Evolutionary conservation across 2,797 vertebrate genomes (phyloP).

Genomic region (Cyprinodon diabolis): DNA sequence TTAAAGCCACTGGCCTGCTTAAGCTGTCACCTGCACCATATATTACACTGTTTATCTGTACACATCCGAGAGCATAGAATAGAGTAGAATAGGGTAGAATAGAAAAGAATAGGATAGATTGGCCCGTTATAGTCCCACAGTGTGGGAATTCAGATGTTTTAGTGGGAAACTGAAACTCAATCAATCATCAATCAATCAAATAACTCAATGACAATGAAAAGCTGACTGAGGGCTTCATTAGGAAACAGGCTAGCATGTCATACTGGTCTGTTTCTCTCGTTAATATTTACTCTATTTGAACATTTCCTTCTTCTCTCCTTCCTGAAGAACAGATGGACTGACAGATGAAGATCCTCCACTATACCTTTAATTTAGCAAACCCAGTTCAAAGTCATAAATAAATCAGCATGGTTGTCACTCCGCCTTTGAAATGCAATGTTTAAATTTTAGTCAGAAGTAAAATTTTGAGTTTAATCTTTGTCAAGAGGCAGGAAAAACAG

Average conservation of each 20-base stretch:
- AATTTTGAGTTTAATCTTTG: too few relatives aligned
- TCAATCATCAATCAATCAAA: too few relatives aligned
- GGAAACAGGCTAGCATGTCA: too few relatives aligned
- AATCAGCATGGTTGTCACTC: constrained; percentile 6
- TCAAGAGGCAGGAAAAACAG: background rate
- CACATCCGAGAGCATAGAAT: background rate
- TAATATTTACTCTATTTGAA: background rate
- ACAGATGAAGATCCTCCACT: constrained; percentile 20
- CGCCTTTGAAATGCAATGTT: background rate
- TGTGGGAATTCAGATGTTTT: too few relatives aligned
- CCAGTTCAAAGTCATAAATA: background rate
- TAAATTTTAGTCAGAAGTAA: background rate
- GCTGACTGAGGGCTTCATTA: too few relatives aligned
- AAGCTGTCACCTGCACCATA: constrained; percentile 10
- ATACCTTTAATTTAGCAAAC: constrained; percentile 7
- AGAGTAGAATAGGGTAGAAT: too few relatives aligned
- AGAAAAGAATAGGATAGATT: too few relatives aligned
- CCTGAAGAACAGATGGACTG: constrained; percentile 42
- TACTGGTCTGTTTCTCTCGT: too few relatives aligned
- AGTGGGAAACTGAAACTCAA: too few relatives aligned
- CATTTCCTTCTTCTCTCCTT: background rate
- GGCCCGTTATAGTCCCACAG: too few relatives aligned
- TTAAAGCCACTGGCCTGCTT: constrained; percentile 16
- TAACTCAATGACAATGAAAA: too few relatives aligned
- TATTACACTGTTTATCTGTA: constrained; percentile 2